Evolutionary conservation across 2,888 invertebrate genomes (phyloP).

Genomic region (Parnassius smintheus): DNA sequence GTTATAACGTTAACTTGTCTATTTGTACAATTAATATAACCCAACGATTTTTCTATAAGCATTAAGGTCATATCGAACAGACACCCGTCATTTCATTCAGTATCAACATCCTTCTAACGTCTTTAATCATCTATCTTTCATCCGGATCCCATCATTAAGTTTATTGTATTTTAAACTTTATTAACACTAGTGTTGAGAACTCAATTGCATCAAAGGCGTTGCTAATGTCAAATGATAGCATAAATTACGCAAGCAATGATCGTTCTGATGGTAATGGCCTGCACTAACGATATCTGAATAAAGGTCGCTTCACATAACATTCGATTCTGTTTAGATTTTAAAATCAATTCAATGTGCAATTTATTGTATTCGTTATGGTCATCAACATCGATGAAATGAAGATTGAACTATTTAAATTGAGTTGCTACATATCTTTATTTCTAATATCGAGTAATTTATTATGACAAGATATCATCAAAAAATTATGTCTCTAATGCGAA

Average conservation of each 20-base stretch:
- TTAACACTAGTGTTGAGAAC: not conserved
- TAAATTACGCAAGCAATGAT: conserved; percentile 16
- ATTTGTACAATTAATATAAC: not conserved
- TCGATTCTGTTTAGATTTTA: conserved; percentile 5
- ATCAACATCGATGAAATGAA: conserved; percentile 4
- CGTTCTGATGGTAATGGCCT: conserved; percentile 11
- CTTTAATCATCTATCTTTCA: conserved; percentile 11
- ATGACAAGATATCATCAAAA: too few relatives aligned
- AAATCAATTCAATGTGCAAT: conserved; percentile 4
- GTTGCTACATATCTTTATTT: not conserved
- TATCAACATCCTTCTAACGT: conserved; percentile 2
- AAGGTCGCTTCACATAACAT: conserved; percentile 7
- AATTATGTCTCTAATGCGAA: too few relatives aligned
- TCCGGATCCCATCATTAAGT: conserved; percentile 1
- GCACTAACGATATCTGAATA: conserved; percentile 20
- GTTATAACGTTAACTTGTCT: too few relatives aligned
- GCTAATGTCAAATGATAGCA: not conserved
- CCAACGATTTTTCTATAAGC: not conserved
- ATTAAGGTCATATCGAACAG: not conserved
- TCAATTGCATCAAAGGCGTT: conserved; percentile 1
- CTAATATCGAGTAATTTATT: not conserved
- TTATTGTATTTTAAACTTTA: conserved; percentile 8
- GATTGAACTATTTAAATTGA: conserved; percentile 11
- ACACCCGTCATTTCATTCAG: not conserved
- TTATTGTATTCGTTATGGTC: not conserved